Evolutionary conservation across 2,113 vertebrate genomes (phyloP).

Genomic region (Lycocorax pyrrhopterus): DNA sequence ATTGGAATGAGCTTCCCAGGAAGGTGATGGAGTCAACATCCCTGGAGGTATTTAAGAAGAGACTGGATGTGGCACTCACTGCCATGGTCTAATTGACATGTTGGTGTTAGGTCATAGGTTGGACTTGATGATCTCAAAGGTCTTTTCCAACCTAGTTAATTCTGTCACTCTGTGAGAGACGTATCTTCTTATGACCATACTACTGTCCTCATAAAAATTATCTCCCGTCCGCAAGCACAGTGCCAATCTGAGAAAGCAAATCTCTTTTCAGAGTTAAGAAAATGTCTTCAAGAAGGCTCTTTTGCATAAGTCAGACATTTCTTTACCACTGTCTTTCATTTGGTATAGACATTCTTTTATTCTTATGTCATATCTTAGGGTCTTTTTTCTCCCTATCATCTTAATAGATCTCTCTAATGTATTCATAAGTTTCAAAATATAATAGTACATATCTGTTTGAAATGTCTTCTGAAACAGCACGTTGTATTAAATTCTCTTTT

Average conservation of each 20-base stretch:
- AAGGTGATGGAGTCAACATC: background rate
- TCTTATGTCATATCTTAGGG: background rate
- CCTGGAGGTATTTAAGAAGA: background rate
- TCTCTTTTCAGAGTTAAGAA: background rate
- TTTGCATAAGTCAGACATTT: background rate
- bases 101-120: background rate
- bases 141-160: background rate
- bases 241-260: background rate
- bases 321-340: background rate
- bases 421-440: background rate
- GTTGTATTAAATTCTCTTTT: background rate
- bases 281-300: background rate
- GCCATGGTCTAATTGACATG: background rate
- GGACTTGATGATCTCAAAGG: background rate
- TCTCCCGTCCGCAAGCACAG: background rate
- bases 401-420: background rate
- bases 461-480: background rate
- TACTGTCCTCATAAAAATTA: background rate
- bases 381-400: background rate
- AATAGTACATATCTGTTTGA: background rate
- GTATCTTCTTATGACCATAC: background rate
- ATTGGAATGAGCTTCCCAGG: background rate
- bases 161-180: background rate
- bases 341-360: background rate
- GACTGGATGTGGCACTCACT: background rate